phyloP scores from a whole-genome alignment of 2,113 vertebrate species.

The Danionella cerebrum region DNA sequence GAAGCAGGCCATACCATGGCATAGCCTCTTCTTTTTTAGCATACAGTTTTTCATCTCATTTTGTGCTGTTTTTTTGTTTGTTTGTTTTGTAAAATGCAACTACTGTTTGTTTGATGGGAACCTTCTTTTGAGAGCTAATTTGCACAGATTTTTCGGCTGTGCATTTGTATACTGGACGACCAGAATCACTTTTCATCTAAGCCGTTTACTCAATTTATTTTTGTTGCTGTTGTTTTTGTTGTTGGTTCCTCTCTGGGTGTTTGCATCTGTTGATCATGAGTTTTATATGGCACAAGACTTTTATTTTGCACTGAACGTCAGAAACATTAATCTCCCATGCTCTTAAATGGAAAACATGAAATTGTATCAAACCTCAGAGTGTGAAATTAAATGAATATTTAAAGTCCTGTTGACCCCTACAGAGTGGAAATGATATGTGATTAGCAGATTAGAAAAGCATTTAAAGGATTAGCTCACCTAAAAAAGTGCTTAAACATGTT shows the following conservation, averaged over 20 bases:
- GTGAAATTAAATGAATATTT: constrained; percentile 58
- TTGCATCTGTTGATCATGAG: constrained; percentile 49
- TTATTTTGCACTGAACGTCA: constrained; percentile 75
- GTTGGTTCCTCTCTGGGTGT: no score
- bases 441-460: constrained; percentile 61
- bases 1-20: constrained; percentile 10
- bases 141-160: constrained; percentile 31
- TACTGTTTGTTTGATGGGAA: constrained; percentile 38
- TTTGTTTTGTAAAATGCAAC: constrained; percentile 37
- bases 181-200: constrained; percentile 22
- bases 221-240: constrained; percentile 52
- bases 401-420: constrained; percentile 78
- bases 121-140: constrained; percentile 30
- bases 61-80: neutral
- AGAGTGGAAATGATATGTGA: constrained; percentile 78
- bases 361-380: constrained; percentile 76
- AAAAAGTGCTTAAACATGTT: no score
- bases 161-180: constrained; percentile 40
- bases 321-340: constrained; percentile 74
- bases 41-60: constrained; percentile 27
- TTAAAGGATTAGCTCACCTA: constrained; percentile 55
- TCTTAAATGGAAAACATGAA: constrained; percentile 55
- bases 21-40: constrained; percentile 7
- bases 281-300: constrained; percentile 65
- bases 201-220: constrained; percentile 10